Percentiles rank a stretch among this genome's conserved stretches.
phyloP scores from a whole-genome alignment of 1,140 invertebrate genomes.

The Eupristina koningsbergeri region DNA sequence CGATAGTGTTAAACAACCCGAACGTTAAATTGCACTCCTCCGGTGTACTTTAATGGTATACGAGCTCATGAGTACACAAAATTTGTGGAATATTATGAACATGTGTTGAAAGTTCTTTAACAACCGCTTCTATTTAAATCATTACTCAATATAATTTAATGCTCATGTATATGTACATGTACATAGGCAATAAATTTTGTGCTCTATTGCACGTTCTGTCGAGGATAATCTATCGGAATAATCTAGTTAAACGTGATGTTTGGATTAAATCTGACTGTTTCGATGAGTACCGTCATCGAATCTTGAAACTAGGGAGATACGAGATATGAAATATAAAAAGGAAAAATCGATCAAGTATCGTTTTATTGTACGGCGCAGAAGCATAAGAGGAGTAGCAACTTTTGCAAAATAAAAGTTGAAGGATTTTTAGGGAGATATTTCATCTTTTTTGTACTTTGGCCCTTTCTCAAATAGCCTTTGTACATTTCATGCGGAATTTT shows the following conservation, averaged over 20 bases:
- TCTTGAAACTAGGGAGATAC: not conserved
- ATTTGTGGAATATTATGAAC: not conserved
- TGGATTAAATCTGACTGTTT: not conserved
- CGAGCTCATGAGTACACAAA: not conserved
- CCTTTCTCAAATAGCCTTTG: not conserved
- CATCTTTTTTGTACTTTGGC: not conserved
- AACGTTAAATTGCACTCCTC: no score
- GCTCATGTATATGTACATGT: not conserved
- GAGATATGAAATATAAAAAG: not conserved
- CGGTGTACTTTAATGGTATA: no score
- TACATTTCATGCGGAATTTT: not conserved
- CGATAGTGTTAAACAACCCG: no score
- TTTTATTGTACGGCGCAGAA: not conserved
- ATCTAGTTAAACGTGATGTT: not conserved
- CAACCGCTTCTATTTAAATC: not conserved
- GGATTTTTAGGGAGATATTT: not conserved
- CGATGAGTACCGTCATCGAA: not conserved
- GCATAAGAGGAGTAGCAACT: not conserved
- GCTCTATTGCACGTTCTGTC: not conserved
- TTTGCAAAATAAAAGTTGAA: not conserved
- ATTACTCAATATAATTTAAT: not conserved
- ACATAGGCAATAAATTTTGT: not conserved
- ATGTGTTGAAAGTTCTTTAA: not conserved
- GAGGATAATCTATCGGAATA: not conserved
- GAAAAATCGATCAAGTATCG: conserved; percentile 5